Evolutionary conservation across 2,888 invertebrate species (phyloP).

Genomic region (Agrochola lota): DNA sequence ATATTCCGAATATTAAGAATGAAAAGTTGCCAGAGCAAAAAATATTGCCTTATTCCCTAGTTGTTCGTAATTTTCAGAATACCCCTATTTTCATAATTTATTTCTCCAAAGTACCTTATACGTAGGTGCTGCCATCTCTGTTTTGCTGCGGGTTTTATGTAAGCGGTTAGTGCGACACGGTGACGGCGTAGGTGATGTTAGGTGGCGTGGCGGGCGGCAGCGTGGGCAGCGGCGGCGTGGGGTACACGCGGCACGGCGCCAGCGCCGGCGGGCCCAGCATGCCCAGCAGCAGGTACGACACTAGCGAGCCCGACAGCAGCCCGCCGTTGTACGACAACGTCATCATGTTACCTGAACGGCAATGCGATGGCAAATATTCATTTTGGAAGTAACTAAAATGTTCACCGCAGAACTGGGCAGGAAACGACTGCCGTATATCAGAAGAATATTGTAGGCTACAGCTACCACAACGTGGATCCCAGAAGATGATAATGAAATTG

Average conservation of each 20-base stretch:
- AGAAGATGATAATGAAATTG: neutral
- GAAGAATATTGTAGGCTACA: conserved; percentile 1
- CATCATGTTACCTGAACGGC: conserved; percentile 95
- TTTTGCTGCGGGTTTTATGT: neutral
- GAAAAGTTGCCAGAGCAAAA: neutral
- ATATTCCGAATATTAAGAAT: neutral
- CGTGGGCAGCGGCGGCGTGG: conserved; percentile 83
- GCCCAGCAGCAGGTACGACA: conserved; percentile 94
- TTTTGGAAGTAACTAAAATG: neutral
- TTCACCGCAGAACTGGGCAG: neutral
- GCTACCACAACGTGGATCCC: neutral
- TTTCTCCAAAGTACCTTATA: neutral
- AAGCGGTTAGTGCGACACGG: conserved; percentile 71
- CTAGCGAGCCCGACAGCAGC: conserved; percentile 95
- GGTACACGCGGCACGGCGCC: conserved; percentile 87
- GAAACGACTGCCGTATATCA: neutral
- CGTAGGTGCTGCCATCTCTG: conserved; percentile 24
- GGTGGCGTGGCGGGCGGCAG: conserved; percentile 76
- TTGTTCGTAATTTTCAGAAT: conserved; percentile 4
- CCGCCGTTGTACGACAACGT: conserved; percentile 97
- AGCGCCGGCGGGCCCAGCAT: conserved; percentile 90
- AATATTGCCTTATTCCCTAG: neutral
- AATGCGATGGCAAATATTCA: conserved; percentile 4
- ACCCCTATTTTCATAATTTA: neutral
- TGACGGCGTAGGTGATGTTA: conserved; percentile 57